Base-by-base conservation (phyloP, 2,113 vertebrate species). In the Pitta sordida region DNA sequence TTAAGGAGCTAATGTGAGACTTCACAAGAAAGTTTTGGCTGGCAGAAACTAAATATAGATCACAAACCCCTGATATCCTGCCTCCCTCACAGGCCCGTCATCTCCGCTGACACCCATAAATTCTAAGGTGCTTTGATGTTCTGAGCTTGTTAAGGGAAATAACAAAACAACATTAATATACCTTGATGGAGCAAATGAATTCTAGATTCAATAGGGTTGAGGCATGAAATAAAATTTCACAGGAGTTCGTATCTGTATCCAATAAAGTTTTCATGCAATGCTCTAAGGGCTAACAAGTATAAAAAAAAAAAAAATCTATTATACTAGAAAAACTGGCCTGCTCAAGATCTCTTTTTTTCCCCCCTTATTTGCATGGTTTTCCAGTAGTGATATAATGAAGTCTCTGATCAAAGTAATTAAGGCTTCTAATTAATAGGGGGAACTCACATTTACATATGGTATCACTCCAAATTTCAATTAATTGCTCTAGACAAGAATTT, bases 391-490 rank as follows among this genome's bases (percentile, higher is more conserved):
- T 53, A 51, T 79, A 87, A 73, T 73, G 46, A 95, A 43, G 9
- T 64, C 32, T 69, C 63, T 89, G 46, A 65, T 65, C 53, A 84
- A 95, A 79, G 41, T 84, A 92, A 95, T 92, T 92, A 92, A 87
- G 29, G 10, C 13, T 46, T 69, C n/a, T 89, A 90, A 87, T 92
- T 94, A 93, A 89, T 76, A 83, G 21, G 10, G 21, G 43, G 2
- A 88, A 93, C 87, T 59, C 78, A 46, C 26, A 65, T 73, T 82
- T 91, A 64, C 62, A 58, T 91, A 70, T 69, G 53, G 26, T 73
- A 86, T 70, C 46, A 69, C 15, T 91, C 70, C 19, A 64, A 84
- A 83, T 76, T 79, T 89, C 55, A 87, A 5, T 62, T 86, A 94
- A 86, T 85, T 90, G 3, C 21, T 65, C 23, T 51, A 89, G 74